Base-by-base conservation (phyloP, 1,140 invertebrate genomes). In the Zophobas morio region DNA sequence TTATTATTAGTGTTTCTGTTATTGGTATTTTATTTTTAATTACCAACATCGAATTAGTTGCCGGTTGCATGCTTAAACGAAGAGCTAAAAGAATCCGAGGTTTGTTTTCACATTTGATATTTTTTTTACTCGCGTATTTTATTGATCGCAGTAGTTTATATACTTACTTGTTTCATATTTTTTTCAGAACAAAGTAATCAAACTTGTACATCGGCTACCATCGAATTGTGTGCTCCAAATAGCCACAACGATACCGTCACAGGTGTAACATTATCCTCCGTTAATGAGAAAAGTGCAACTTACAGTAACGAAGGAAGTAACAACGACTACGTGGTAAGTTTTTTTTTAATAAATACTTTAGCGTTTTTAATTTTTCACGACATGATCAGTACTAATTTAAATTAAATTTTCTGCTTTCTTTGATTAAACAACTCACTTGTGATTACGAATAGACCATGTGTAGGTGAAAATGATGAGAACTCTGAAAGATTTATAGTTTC, bases 181-280 rank as follows among this genome's bases (percentile, higher is more conserved):
- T 74, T 81, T 75, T 77, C 74, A 86, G 84, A 86, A 82, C 85
- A 86, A 85, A 83, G 79, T 75, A 85, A 88, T 84, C 88, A 89
- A 85, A 93, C 93, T 84, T 95, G 93, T 84, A 98, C 97, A 89
- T 96, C 95, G 77, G 96, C 96, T 35, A 97, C 96, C 4, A 96
- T 97, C 80, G 96, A 98, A 88, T 97, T 98, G 96, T 98, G 97
- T 87, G 95, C 95, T 42, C 96, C 96, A 8, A 96, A 94, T 60
- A 96, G 95, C 74, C 96, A 97, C 88, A 97, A 96, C 84, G 95
- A 96, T 86, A 96, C 96, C 32, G 94, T 96, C 84, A 97, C 95
- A 57, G 96, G 95, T 70, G 96, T 97, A 88, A 95, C 94, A 0
- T 88, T 97, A 77, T 96, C 95, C 85, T 97, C 95, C 6, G 95